Evolutionary conservation across 2,113 vertebrate species (phyloP).

Genomic region (Sorex fumeus): DNA sequence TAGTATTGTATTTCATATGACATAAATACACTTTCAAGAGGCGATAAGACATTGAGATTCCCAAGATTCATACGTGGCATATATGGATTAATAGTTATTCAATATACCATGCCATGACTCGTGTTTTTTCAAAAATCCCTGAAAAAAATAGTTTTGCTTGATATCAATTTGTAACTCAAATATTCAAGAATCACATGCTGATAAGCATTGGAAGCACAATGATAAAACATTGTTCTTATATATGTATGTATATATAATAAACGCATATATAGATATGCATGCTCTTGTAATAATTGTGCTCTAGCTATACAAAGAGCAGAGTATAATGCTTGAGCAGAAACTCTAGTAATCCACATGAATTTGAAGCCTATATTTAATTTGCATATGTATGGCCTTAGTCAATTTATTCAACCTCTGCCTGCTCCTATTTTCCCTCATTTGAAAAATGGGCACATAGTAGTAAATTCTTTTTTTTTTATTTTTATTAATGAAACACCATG

Average conservation of each 20-base stretch:
- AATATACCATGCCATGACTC: neutral
- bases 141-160: conserved; percentile 27
- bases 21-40: neutral
- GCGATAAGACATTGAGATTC: neutral
- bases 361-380: neutral
- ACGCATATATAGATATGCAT: neutral
- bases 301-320: neutral
- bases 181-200: neutral
- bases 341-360: neutral
- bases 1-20: neutral
- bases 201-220: neutral
- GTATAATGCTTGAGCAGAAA: neutral
- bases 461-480: no score
- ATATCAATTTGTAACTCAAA: neutral
- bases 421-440: conserved; percentile 29
- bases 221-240: neutral
- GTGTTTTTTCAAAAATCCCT: neutral
- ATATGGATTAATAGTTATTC: neutral
- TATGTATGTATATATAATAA: no score
- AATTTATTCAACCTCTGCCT: neutral
- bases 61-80: neutral
- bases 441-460: neutral
- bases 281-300: neutral
- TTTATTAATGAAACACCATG: no score
- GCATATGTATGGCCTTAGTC: neutral